Evolutionary conservation across 2,888 invertebrate species (phyloP).

Genomic region (Cylindroiulus punctatus): DNA sequence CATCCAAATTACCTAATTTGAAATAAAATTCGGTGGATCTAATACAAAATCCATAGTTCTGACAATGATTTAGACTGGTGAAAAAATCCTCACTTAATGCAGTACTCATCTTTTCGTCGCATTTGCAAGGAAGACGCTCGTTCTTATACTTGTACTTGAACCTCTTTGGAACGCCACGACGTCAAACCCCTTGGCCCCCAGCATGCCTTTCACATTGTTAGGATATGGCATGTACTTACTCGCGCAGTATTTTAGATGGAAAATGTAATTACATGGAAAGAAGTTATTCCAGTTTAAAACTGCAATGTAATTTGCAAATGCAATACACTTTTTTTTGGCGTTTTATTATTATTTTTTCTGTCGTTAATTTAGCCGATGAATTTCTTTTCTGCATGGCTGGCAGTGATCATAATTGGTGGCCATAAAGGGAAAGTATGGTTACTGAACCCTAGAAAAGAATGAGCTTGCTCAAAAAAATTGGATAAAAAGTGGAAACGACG

Average conservation of each 20-base stretch:
- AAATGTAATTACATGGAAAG: constrained; percentile 20
- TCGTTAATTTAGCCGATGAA: constrained; percentile 27
- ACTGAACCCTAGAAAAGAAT: neutral
- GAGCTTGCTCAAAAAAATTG: neutral
- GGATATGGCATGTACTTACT: neutral
- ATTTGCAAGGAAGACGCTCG: neutral
- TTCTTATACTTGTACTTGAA: neutral
- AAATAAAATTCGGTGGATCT: constrained; percentile 26
- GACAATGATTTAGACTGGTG: neutral
- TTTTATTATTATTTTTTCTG: constrained; percentile 26
- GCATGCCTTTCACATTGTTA: neutral
- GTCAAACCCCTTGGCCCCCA: constrained; percentile 21
- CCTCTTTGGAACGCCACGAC: neutral
- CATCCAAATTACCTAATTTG: constrained; percentile 42
- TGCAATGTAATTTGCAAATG: constrained; percentile 27
- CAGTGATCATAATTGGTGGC: constrained; percentile 9
- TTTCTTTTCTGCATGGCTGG: neutral
- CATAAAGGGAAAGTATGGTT: constrained; percentile 29
- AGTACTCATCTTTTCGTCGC: constrained; percentile 1
- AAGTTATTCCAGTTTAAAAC: constrained; percentile 15
- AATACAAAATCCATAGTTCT: constrained; percentile 16
- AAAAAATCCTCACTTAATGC: constrained; percentile 12
- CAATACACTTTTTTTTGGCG: neutral
- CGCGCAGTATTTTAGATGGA: neutral
- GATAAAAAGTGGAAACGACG: constrained; percentile 12